Evolutionary conservation across 2,888 invertebrate species (phyloP).

Genomic region (Stenotaenia linearis): DNA sequence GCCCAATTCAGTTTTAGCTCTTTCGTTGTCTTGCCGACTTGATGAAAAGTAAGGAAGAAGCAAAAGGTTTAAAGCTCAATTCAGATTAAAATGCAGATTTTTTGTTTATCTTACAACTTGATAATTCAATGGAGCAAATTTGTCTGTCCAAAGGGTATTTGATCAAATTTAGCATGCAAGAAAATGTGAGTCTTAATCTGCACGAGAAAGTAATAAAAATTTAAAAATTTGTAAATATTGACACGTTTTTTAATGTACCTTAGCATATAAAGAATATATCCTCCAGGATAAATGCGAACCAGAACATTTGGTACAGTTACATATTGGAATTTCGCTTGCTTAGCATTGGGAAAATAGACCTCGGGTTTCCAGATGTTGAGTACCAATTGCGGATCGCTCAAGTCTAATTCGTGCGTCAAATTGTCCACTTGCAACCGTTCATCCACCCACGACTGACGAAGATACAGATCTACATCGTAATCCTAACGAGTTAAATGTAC

Average conservation of each 20-base stretch:
- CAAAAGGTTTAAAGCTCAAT: no score
- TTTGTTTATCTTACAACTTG: conserved; percentile 38
- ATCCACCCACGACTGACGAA: conserved; percentile 40
- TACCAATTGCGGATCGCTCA: conserved; percentile 40
- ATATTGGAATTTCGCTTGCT: conserved; percentile 41
- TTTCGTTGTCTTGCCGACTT: conserved; percentile 43
- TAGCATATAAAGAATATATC: conserved; percentile 41
- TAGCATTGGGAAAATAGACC: conserved; percentile 41
- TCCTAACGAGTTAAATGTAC: conserved; percentile 37
- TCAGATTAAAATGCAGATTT: no score
- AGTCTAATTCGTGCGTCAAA: conserved; percentile 40
- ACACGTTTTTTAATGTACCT: conserved; percentile 37
- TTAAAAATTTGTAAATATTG: neutral
- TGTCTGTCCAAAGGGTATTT: conserved; percentile 38
- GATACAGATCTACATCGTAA: conserved; percentile 41
- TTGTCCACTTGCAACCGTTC: conserved; percentile 40
- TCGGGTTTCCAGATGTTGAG: conserved; percentile 41
- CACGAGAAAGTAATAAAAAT: neutral
- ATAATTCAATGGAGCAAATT: conserved; percentile 37
- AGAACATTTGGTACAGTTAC: conserved; percentile 42
- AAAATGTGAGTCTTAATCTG: conserved; percentile 38
- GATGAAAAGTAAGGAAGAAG: conserved; percentile 16
- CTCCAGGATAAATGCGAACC: conserved; percentile 40
- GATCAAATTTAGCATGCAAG: conserved; percentile 38
- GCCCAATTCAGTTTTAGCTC: conserved; percentile 42